Base-by-base conservation (phyloP, 2,888 invertebrate genomes). In the Leptinotarsa juncta region DNA sequence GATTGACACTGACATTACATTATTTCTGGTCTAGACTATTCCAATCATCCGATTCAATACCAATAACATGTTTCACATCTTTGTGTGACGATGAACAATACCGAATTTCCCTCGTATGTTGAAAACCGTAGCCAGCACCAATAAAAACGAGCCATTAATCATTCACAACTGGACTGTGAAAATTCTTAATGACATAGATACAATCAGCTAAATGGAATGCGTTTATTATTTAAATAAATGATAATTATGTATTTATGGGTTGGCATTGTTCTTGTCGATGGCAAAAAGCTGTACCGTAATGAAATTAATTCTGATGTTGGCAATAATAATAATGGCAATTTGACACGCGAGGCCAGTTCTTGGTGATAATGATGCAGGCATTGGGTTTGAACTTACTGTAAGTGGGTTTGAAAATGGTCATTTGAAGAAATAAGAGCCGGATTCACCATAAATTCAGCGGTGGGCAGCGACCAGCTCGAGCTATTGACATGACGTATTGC, bases 271-370 rank as follows among this genome's bases (percentile, higher is more conserved):
- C 70, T 65, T 73, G 73, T 74, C 77, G 74, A 79, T 78, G 78
- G 80, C 79, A 80, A 81, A 81, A 82, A 81, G 77, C 77, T 49
- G 57, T 77, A 73, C 72, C 70, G 75, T 80, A 82, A 82, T 82
- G 82, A 81, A 82, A 82, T 82, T 82, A 82, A 82, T 82, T 82
- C 81, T 79, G 80, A 82, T 81, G 78, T 78, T 75, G 53, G 76
- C 77, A 79, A 80, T 81, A 79, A 78, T 78, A 81, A 77, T 80
- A 81, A 82, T 77, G 80, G 80, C 78, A 78, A 78, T 77, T 70
- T 69, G 77, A 73, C 82, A 82, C 79, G 82, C 81, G 71, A 82
- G 73, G 65, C 55, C 51, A 50, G 68, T 65, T 67, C 20, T 48
- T 18, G 60, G 70, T 62, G n/a, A 26, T 69, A 67, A 65, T 42